These are phyloP conservation scores for Leucosticte australis DNA, from an alignment of 2,113 vertebrate species.

Conservation along the genomic window DNA sequence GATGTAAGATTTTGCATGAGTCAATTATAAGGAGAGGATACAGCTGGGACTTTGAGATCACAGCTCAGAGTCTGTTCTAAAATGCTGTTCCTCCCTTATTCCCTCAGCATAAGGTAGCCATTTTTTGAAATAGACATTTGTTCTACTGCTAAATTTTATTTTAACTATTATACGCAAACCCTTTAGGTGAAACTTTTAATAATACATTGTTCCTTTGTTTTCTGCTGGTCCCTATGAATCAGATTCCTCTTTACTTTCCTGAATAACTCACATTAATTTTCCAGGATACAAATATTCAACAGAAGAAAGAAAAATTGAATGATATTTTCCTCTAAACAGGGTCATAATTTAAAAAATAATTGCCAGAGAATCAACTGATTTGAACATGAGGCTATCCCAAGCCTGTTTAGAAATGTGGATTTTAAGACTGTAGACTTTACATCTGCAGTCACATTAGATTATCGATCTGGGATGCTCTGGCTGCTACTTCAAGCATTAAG, in stretches of 20 bases:
- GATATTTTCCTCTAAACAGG: neutral
- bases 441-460: neutral
- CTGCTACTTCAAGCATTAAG: neutral
- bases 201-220: slow-evolving; percentile 40
- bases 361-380: neutral
- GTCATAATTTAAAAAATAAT: neutral
- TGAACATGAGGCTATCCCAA: neutral
- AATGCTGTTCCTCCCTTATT: neutral
- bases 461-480: neutral
- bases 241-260: neutral
- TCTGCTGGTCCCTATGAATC: neutral
- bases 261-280: neutral
- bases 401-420: neutral
- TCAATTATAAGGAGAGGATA: neutral
- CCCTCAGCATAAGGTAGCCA: neutral
- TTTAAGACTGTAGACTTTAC: neutral
- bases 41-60: neutral
- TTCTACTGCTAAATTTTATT: slow-evolving; percentile 17
- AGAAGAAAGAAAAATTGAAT: neutral
- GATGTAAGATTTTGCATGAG: neutral
- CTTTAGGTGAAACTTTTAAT: neutral
- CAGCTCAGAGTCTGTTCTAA: neutral
- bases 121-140: neutral
- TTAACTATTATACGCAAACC: slow-evolving; percentile 13
- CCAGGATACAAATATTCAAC: neutral